A percentile compares a stretch with the other conserved stretches of the same genome.
These are phyloP conservation scores for Drosophila picticornis DNA, from an alignment of 2,888 invertebrate species.

Conservation along the genomic window DNA sequence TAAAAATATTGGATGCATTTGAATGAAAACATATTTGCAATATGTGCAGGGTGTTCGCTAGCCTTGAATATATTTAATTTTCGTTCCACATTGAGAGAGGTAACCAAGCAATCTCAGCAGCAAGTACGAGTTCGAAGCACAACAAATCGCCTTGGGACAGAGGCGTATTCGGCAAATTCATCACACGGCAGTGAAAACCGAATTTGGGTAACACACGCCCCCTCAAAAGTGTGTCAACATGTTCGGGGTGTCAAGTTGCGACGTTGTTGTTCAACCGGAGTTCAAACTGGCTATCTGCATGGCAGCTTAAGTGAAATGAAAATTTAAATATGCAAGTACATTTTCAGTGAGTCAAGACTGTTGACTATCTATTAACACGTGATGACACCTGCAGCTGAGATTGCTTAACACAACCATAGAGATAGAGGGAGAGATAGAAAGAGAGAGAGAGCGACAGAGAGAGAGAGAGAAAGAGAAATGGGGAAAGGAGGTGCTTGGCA, in stretches of 20 bases:
- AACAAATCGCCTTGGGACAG: constrained; percentile 46
- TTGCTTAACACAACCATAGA: constrained; percentile 3
- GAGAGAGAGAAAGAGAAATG: background rate
- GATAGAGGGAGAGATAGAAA: background rate
- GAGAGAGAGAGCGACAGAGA: background rate
- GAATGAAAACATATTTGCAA: background rate
- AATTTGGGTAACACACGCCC: background rate
- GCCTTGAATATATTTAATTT: background rate
- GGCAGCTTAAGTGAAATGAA: constrained; percentile 36
- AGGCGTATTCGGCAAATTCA: constrained; percentile 58
- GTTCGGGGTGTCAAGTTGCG: constrained; percentile 20
- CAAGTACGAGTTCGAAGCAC: constrained; percentile 26
- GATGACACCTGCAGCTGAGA: constrained; percentile 66
- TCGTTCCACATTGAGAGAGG: constrained; percentile 6
- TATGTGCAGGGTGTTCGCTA: constrained; percentile 2
- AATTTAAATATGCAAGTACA: constrained; percentile 78
- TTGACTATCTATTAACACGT: constrained; percentile 73
- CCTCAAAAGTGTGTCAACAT: constrained; percentile 62
- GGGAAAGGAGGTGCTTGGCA: background rate
- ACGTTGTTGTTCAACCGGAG: constrained; percentile 18
- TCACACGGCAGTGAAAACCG: constrained; percentile 23
- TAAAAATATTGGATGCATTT: background rate
- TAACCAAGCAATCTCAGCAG: constrained; percentile 61
- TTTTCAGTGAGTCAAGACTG: constrained; percentile 37
- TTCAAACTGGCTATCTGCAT: constrained; percentile 18